Evolutionary conservation across 2,113 vertebrate species (phyloP), one percentile per base, ranked within the genome.

Genomic region (Dicaeum eximium): DNA sequence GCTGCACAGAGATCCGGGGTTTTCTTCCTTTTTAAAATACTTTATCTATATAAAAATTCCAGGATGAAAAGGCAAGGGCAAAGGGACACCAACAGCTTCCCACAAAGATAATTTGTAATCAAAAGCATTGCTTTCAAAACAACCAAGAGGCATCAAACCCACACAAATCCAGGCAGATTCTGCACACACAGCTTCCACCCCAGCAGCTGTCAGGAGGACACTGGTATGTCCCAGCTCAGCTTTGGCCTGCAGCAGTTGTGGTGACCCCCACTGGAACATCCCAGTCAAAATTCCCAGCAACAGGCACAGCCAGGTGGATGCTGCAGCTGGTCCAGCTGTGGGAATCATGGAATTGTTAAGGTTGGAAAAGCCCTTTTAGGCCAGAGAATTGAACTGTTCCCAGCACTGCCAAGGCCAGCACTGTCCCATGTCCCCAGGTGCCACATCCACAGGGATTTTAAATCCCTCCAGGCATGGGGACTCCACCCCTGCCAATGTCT

Each of bases 401-500:
- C 61, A 74, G 78, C 45, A 22, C 9, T 73, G 85, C 74, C n/a
- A 20, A n/a, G n/a, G 54, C 23, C 56, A 78, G 12, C 62, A 0
- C 21, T 35, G 23, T 0, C 30, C 25, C 18, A 0, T 25, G n/a
- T 17, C 69, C 45, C 60, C 60, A 44, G 1, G 37, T 38, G 60
- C 44, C 77, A 73, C 53, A 51, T 30, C 37, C 77, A 58, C 9
- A 18, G 1, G 12, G 37, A 1, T 47, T 24, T n/a, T 1, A 31
- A 67, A n/a, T 1, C 30, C 24, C 14, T 4, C 5, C 45, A 60
- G 53, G 33, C 11, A 25, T 25, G 28, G 33, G 37, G 1, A 73
- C 25, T 50, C 35, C 25, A 30, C 0, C 6, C 0, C 38, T 23
- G 22, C 15, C n/a, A n/a, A n/a, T n/a, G n/a, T n/a, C n/a, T n/a